These are phyloP conservation scores for Formica aserva DNA, from an alignment of 2,888 invertebrate genomes.

Conservation along the genomic window DNA sequence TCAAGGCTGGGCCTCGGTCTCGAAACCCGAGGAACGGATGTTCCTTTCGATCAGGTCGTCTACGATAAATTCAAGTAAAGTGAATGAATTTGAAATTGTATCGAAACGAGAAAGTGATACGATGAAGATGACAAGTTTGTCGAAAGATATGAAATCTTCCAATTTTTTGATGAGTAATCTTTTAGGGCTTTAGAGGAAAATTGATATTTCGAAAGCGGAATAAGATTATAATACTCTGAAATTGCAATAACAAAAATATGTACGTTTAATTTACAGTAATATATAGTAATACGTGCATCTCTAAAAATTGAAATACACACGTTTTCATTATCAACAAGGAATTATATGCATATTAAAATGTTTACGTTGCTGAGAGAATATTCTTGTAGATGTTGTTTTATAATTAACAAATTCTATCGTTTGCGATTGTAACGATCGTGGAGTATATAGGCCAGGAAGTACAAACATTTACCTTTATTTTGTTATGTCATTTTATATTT, in stretches of 20 bases:
- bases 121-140: not conserved
- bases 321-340: not conserved
- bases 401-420: constrained; percentile 36
- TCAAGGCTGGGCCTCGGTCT: constrained; percentile 69
- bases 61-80: constrained; percentile 9
- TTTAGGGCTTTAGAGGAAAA: not conserved
- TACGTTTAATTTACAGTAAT: not conserved
- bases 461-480: constrained; percentile 46
- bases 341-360: not conserved
- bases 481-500: constrained; percentile 42
- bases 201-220: not conserved
- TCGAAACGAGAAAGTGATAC: not conserved
- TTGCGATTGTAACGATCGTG: constrained; percentile 19
- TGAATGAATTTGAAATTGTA: not conserved
- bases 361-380: constrained; percentile 27
- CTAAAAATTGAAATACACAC: not conserved
- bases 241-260: not conserved
- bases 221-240: not conserved
- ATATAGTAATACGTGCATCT: not conserved
- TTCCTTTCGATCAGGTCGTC: constrained; percentile 69
- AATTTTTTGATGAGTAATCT: not conserved
- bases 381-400: constrained; percentile 23
- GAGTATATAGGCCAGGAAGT: not conserved
- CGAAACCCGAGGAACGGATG: constrained; percentile 69
- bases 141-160: not conserved